Evolutionary conservation across 2,113 vertebrate species (phyloP).

Genomic region (Limanda limanda): DNA sequence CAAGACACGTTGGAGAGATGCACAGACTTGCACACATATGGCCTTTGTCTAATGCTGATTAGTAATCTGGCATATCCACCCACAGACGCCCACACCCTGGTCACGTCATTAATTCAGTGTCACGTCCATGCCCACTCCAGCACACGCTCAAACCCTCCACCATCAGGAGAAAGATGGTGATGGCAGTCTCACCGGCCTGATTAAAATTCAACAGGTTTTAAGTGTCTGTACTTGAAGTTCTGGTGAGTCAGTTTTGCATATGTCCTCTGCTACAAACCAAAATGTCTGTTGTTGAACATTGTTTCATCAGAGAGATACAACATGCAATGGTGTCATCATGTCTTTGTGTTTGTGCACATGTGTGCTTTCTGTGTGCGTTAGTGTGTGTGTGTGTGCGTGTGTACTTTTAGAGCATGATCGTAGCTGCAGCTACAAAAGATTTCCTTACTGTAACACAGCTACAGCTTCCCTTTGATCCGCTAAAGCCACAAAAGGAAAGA

Average conservation of each 20-base stretch:
- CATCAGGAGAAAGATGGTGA: slow-evolving; percentile 48
- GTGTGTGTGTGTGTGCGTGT: slow-evolving; percentile 9
- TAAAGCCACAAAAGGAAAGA: slow-evolving; percentile 57
- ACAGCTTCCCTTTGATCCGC: slow-evolving; percentile 70
- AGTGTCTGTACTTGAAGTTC: slow-evolving; percentile 50
- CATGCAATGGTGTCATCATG: slow-evolving; percentile 12
- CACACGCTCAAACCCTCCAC: slow-evolving; percentile 55
- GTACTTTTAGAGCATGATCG: slow-evolving; percentile 35
- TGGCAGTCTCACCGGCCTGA: slow-evolving; percentile 42
- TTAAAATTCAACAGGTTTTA: slow-evolving; percentile 75
- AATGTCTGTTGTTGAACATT: slow-evolving; percentile 21
- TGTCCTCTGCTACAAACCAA: slow-evolving; percentile 26
- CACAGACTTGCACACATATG: slow-evolving; percentile 65
- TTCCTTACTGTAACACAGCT: slow-evolving; percentile 36
- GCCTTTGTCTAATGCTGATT: slow-evolving; percentile 74
- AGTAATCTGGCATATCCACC: slow-evolving; percentile 63
- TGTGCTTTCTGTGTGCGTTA: neutral
- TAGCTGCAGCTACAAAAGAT: slow-evolving; percentile 43
- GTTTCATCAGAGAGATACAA: slow-evolving; percentile 32
- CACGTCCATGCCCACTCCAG: slow-evolving; percentile 62
- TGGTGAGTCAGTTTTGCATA: slow-evolving; percentile 44
- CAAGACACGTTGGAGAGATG: slow-evolving; percentile 54
- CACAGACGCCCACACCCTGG: slow-evolving; percentile 27
- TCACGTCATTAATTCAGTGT: slow-evolving; percentile 69
- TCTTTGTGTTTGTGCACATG: neutral